A percentile compares a stretch with the other conserved stretches of the same genome.
Conservation (phyloP, 2,888 invertebrate genomes). For the Acanthosepion lycidas region DNA sequence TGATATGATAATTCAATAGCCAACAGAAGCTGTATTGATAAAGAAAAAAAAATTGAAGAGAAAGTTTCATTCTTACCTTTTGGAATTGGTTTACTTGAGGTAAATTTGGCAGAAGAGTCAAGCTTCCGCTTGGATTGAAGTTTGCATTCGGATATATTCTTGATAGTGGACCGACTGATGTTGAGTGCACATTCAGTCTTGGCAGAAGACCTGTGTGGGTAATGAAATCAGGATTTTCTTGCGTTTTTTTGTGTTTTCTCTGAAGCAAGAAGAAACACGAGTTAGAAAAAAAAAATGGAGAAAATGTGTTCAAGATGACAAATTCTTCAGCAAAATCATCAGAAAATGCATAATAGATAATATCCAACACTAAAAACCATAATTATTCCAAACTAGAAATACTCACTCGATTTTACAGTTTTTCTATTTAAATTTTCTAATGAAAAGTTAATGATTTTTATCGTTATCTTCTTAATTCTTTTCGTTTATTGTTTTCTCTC, state of each 20-base stretch:
- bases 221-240: slow-evolving; percentile 58
- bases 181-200: slow-evolving; percentile 63
- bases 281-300: not conserved
- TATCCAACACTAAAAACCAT: no score
- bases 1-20: no score
- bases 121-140: not conserved
- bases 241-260: slow-evolving; percentile 53
- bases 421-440: no score
- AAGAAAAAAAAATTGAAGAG: not conserved
- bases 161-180: slow-evolving; percentile 61
- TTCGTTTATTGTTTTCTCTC: no score
- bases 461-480: no score
- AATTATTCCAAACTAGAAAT: no score
- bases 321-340: not conserved
- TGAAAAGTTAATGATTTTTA: no score
- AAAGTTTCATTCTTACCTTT: not conserved
- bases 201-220: slow-evolving; percentile 65
- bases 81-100: slow-evolving; percentile 8
- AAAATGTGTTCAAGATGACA: not conserved
- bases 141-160: not conserved
- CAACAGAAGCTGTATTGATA: no score
- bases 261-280: slow-evolving; percentile 52
- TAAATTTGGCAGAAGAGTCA: slow-evolving; percentile 24
- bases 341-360: no score
- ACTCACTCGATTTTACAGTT: no score